Evolutionary conservation across 2,113 vertebrate genomes (phyloP).

Genomic region (Syngnathus scovelli): DNA sequence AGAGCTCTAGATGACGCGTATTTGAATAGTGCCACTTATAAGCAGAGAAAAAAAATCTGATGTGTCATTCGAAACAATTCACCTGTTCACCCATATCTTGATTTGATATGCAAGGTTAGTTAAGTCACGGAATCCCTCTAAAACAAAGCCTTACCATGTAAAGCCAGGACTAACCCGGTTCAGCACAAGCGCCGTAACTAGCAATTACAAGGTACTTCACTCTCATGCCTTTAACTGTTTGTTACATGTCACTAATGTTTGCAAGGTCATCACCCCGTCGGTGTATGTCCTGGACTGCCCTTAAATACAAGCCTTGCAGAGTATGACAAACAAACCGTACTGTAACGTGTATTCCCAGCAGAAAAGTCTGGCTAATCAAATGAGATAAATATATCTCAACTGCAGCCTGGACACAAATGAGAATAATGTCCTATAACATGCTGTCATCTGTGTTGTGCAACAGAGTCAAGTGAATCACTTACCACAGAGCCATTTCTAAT

Average conservation of each 20-base stretch:
- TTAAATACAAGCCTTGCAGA: conserved; percentile 11
- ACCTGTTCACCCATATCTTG: neutral
- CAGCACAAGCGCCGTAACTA: conserved; percentile 16
- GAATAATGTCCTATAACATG: conserved; percentile 40
- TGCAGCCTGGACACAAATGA: conserved; percentile 40
- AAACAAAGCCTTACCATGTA: conserved; percentile 17
- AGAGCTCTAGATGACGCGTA: no score
- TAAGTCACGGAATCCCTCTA: conserved; percentile 14
- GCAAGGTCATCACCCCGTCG: conserved; percentile 23
- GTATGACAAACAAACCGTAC: conserved; percentile 10
- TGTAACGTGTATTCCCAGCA: conserved; percentile 20
- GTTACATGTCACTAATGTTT: neutral
- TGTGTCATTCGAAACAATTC: neutral
- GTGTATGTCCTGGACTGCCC: conserved; percentile 13
- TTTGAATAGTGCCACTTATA: neutral
- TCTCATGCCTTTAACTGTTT: conserved; percentile 31
- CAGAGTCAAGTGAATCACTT: conserved; percentile 63
- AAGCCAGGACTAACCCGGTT: conserved; percentile 20
- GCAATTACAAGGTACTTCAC: conserved; percentile 35
- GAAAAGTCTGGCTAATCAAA: conserved; percentile 30
- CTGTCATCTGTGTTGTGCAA: conserved; percentile 60
- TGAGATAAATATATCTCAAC: conserved; percentile 34
- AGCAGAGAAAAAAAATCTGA: neutral
- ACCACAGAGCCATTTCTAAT: conserved; percentile 62
- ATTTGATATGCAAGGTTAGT: conserved; percentile 22